Percentiles rank a stretch among this genome's conserved stretches.
These are phyloP conservation scores for Guaruba guarouba DNA, from an alignment of 2,113 vertebrate genomes.

Conservation along the genomic window DNA sequence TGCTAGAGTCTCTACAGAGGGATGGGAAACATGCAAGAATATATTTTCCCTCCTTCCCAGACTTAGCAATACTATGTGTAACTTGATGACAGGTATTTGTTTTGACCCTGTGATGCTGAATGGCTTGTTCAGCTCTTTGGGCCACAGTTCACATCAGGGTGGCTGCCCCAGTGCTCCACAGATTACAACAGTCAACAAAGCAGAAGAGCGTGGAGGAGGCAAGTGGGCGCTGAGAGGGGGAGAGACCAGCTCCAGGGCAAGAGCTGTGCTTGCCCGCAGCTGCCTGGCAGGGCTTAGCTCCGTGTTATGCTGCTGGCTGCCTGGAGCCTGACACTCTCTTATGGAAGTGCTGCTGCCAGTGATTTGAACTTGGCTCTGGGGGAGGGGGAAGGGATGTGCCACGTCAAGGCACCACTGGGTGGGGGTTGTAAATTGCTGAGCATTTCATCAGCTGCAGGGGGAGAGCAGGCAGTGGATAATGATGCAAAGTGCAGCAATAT, in stretches of 20 bases:
- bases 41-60: background rate
- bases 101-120: background rate
- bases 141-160: background rate
- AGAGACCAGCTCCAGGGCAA: background rate
- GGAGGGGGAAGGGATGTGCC: background rate
- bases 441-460: slow-evolving; percentile 24
- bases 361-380: background rate
- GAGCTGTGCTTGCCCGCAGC: background rate
- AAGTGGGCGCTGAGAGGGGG: background rate
- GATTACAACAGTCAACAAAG: background rate
- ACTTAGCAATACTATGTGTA: background rate
- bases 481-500: background rate
- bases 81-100: background rate
- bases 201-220: accelerated
- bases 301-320: accelerated
- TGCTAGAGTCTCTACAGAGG: background rate
- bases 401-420: background rate
- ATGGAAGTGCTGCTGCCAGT: background rate
- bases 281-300: background rate
- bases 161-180: background rate
- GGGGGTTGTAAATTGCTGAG: background rate
- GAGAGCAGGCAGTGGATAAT: background rate
- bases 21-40: background rate
- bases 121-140: background rate
- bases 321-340: background rate